phyloP scores from a whole-genome alignment of 2,888 invertebrate species.

The Empis stercorea region DNA sequence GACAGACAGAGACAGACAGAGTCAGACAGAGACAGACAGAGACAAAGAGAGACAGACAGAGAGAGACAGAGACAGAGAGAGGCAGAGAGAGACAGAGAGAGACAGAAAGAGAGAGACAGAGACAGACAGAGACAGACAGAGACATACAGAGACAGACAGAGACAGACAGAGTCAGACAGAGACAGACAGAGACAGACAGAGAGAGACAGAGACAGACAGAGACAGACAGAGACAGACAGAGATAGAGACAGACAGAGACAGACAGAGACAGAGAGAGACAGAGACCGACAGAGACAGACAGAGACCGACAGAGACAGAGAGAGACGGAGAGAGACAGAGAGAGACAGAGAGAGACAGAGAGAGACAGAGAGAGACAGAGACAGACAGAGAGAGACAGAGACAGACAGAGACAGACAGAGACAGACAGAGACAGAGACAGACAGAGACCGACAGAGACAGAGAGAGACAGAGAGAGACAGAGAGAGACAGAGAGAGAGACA shows the following conservation, averaged over 20 bases:
- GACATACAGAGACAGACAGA: neutral
- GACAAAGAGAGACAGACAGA: neutral
- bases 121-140: neutral
- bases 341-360: neutral
- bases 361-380: neutral
- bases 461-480: neutral
- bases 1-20: neutral
- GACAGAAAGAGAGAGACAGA: neutral
- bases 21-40: neutral
- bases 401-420: neutral
- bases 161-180: neutral
- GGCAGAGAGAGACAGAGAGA: neutral
- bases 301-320: neutral
- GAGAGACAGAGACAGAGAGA: neutral
- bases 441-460: neutral
- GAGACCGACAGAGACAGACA: too few species aligned
- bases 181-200: neutral
- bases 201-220: neutral
- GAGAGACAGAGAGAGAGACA: too few species aligned
- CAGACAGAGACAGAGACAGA: neutral
- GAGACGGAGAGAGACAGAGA: neutral
- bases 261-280: neutral
- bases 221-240: neutral
- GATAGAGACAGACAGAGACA: neutral
- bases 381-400: neutral